A percentile compares a stretch with the other conserved stretches of the same genome.
Conservation (phyloP, 1,140 invertebrate species). For the Pogonomyrmex californicus region DNA sequence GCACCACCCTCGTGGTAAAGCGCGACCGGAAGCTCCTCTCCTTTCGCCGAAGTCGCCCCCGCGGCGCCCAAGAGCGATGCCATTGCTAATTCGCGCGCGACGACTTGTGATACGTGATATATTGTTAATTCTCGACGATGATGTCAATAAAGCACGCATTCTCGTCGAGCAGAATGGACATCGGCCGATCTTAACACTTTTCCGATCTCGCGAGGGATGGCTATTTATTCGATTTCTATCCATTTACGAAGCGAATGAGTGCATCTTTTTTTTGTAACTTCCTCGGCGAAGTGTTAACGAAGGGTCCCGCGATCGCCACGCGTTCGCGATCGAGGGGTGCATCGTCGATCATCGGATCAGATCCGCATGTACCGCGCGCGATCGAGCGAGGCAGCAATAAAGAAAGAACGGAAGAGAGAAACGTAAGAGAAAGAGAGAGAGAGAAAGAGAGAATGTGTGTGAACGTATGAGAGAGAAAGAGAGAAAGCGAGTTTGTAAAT, state of each 20-base stretch:
- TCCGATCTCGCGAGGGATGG: neutral
- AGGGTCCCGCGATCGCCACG: neutral
- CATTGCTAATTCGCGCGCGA: neutral
- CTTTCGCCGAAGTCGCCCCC: neutral
- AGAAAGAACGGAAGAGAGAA: constrained; percentile 22
- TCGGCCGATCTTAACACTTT: constrained; percentile 8
- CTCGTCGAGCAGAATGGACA: neutral
- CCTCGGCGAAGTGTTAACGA: neutral
- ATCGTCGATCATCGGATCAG: constrained; percentile 59
- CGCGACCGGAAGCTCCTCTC: neutral
- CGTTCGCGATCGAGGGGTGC: constrained; percentile 58
- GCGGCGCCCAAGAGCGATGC: constrained; percentile 26
- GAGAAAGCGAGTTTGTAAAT: constrained; percentile 80
- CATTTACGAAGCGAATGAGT: neutral
- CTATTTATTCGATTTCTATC: neutral
- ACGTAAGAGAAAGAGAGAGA: constrained; percentile 20
- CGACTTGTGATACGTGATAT: constrained; percentile 65
- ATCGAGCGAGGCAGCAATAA: constrained; percentile 43
- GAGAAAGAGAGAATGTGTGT: constrained; percentile 15
- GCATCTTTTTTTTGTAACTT: neutral
- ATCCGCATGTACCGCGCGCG: constrained; percentile 28
- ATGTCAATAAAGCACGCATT: constrained; percentile 22
- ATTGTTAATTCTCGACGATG: constrained; percentile 73
- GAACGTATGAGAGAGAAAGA: constrained; percentile 13
- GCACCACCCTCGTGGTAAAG: neutral